These are phyloP conservation scores for Sebastes schlegelii DNA, from an alignment of 2,113 vertebrate genomes.

Conservation along the genomic window DNA sequence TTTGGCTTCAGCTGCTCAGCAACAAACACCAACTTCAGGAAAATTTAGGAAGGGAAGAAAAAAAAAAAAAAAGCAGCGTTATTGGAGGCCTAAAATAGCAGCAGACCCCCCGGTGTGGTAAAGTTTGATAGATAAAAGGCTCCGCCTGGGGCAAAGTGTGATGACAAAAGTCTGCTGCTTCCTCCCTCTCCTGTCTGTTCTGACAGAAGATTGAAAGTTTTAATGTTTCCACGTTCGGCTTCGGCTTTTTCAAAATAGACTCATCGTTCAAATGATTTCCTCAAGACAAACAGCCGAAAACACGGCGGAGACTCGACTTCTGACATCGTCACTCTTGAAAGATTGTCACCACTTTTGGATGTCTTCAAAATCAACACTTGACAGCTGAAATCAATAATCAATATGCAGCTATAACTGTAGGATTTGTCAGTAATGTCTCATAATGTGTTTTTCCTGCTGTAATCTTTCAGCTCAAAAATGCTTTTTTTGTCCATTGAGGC, in stretches of 20 bases:
- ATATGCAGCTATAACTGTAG: slow-evolving; percentile 16
- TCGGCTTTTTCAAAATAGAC: slow-evolving; percentile 56
- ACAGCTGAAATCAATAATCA: slow-evolving; percentile 68
- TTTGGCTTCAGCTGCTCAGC: slow-evolving; percentile 54
- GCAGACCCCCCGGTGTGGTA: slow-evolving; percentile 55
- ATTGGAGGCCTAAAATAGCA: slow-evolving; percentile 67
- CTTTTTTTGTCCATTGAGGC: neutral
- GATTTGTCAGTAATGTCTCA: neutral
- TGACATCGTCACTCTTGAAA: slow-evolving; percentile 22
- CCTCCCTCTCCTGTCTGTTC: slow-evolving; percentile 54
- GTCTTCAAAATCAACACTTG: slow-evolving; percentile 46
- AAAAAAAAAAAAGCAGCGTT: neutral
- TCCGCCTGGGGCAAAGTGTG: slow-evolving; percentile 62
- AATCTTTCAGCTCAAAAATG: neutral
- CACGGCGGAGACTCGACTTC: slow-evolving; percentile 8
- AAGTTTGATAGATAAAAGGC: slow-evolving; percentile 68
- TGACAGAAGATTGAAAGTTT: slow-evolving; percentile 68
- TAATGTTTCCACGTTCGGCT: slow-evolving; percentile 27
- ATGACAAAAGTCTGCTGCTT: slow-evolving; percentile 48
- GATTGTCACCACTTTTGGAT: slow-evolving; percentile 8
- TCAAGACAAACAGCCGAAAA: slow-evolving; percentile 34
- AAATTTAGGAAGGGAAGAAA: slow-evolving; percentile 19
- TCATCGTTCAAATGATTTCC: slow-evolving; percentile 49
- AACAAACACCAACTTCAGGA: slow-evolving; percentile 56
- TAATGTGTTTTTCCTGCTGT: neutral